These are phyloP conservation scores for Lasiurus cinereus DNA, from an alignment of 2,113 vertebrate genomes.

Conservation along the genomic window DNA sequence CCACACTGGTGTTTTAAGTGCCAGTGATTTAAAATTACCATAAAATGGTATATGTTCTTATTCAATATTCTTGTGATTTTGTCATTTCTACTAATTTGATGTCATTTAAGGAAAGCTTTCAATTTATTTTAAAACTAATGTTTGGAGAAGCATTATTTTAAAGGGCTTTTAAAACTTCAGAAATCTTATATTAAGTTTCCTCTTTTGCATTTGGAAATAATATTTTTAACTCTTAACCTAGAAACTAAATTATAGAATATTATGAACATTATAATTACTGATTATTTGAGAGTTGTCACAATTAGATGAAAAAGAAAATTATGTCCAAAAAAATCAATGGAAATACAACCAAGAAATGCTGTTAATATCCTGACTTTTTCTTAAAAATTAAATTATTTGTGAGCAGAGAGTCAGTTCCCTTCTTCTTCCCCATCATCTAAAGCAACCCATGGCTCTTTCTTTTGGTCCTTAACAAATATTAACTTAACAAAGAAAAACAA, in stretches of 20 bases:
- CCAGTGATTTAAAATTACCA: background rate
- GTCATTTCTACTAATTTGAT: background rate
- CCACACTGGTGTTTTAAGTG: background rate
- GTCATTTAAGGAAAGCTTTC: conserved; percentile 34
- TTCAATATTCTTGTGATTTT: conserved; percentile 43
- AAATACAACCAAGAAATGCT: background rate
- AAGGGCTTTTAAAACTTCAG: conserved; percentile 57
- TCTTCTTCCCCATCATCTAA: background rate
- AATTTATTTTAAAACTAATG: background rate
- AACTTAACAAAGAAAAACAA: background rate
- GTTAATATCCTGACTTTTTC: background rate
- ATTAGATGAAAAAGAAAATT: background rate
- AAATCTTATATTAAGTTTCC: conserved; percentile 4
- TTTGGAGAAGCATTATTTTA: conserved; percentile 18
- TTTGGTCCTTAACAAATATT: background rate
- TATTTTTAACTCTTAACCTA: background rate
- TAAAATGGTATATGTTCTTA: background rate
- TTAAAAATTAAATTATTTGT: conserved; percentile 26
- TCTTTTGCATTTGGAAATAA: background rate
- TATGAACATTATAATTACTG: background rate
- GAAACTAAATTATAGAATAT: conserved; percentile 12
- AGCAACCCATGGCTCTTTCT: background rate
- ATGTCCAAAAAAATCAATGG: background rate
- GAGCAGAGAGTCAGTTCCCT: background rate
- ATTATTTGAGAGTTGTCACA: background rate